Base-by-base conservation (phyloP, 2,888 invertebrate species). In the Onthophagus sagittarius region DNA sequence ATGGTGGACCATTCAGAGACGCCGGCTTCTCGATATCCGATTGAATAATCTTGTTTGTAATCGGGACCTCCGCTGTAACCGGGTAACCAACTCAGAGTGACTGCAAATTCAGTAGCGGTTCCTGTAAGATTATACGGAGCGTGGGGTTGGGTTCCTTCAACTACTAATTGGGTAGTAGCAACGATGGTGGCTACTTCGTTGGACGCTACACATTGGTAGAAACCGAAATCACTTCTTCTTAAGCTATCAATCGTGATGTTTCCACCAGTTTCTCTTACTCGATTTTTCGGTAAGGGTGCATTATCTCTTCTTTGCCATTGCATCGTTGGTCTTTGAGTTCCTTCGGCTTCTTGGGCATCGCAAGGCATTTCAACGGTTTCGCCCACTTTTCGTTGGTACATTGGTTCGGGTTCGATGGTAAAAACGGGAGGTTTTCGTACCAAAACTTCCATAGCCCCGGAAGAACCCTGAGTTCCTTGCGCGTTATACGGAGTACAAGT, bases 181-280 rank as follows among this genome's bases (percentile, higher is more conserved):
- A 96, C 93, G 84, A 98, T 93, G n/a, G 96, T 97, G 65, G 97
- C 96, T 79, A 98, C 97, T 88, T 97, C 97, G 85, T 98, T 98
- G 76, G 93, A 92, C 23, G 96, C 97, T 79, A 97, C 94, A 86
- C 98, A 98, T 86, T 98, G 97, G 85, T 98, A 98, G 84, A 93
- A 94, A 69, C 97, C 98, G 85, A 97, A 96, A 88, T 98, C 98
- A 76, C 94, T 92, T 67, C 96, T 90, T 7, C 94, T 89, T 79
- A 98, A 88, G 80, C 93, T 92, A 81, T 94, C 94, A 78, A 98
- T 94, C 77, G 97, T 97, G 81, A 98, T 91, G 87, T 97, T 97
- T 6, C 98, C 97, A 69, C 93, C 94, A 74, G 91, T 88, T 73
- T 93, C 89, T 80, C 93, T 92, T 63, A 92, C 92, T 6, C 96